These are phyloP conservation scores for Virgularia gustaviana DNA, from an alignment of 92 coral and sea anemone species.

Conservation along the genomic window DNA sequence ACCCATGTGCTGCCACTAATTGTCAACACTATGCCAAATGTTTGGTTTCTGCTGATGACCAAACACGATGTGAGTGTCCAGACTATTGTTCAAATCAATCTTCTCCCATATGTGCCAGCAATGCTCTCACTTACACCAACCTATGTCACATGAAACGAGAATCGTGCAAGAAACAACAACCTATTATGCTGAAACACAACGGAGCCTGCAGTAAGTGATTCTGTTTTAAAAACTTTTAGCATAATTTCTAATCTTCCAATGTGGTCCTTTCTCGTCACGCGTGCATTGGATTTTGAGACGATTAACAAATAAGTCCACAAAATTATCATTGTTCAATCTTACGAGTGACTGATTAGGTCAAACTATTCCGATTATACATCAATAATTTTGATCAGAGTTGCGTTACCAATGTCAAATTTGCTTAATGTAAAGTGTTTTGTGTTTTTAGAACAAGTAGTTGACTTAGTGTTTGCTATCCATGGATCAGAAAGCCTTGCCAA, in stretches of 20 bases:
- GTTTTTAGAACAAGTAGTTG: slow-evolving; percentile 14
- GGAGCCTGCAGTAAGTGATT: slow-evolving; percentile 82
- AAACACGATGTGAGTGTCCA: slow-evolving; percentile 78
- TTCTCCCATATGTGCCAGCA: slow-evolving; percentile 27
- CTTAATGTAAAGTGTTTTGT: not conserved
- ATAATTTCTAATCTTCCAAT: too few relatives aligned
- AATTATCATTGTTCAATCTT: not conserved
- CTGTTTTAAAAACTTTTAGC: too few relatives aligned
- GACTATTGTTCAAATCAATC: slow-evolving; percentile 24
- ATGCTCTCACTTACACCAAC: slow-evolving; percentile 16
- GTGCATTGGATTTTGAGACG: too few relatives aligned
- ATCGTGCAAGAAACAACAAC: slow-evolving; percentile 73
- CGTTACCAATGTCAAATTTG: not conserved
- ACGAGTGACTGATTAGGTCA: not conserved
- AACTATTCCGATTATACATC: not conserved
- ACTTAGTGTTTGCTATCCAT: slow-evolving; percentile 55
- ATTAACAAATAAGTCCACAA: too few relatives aligned
- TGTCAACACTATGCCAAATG: slow-evolving; percentile 89
- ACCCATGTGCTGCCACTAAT: slow-evolving; percentile 79
- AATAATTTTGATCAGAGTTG: not conserved
- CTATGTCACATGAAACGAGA: slow-evolving; percentile 48
- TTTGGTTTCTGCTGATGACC: slow-evolving; percentile 69
- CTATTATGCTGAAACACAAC: slow-evolving; percentile 55
- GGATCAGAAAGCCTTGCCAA: slow-evolving; percentile 57
- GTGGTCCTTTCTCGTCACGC: too few relatives aligned